These are phyloP conservation scores for Norana najaformis DNA, from an alignment of 2,888 invertebrate species.

Conservation along the genomic window DNA sequence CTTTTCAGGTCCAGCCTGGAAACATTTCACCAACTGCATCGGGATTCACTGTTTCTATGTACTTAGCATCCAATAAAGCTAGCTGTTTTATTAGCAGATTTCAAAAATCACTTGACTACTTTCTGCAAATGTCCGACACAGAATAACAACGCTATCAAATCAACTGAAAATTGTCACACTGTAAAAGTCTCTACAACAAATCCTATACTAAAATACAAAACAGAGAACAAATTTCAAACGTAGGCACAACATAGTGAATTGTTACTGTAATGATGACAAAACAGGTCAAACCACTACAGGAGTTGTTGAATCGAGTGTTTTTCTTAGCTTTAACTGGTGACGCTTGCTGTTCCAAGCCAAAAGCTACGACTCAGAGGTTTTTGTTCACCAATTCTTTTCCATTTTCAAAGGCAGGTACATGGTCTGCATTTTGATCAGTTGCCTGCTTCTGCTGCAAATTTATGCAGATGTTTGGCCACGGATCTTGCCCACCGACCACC, in stretches of 20 bases:
- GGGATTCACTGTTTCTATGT: background rate
- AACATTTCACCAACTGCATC: too few relatives aligned
- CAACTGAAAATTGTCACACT: background rate
- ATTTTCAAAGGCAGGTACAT: background rate
- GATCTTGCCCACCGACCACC: background rate
- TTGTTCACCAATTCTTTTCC: background rate
- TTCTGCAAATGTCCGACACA: background rate
- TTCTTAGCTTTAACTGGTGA: background rate
- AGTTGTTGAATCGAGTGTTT: too few relatives aligned
- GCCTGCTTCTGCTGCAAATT: background rate
- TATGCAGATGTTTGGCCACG: background rate
- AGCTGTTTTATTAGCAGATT: background rate
- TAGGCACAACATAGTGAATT: background rate
- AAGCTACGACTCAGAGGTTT: background rate
- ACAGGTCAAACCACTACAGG: background rate
- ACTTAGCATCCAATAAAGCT: background rate
- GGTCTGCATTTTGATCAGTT: background rate
- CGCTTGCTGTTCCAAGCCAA: background rate
- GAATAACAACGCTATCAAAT: background rate
- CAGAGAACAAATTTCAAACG: background rate
- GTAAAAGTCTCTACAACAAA: background rate
- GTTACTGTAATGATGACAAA: background rate
- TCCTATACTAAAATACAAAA: background rate
- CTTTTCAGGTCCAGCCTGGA: background rate
- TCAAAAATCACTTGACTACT: background rate